A percentile compares a stretch with the other conserved stretches of the same genome.
These are phyloP conservation scores for Porites divaricata DNA, from an alignment of 92 coral and sea anemone species.

Conservation along the genomic window DNA sequence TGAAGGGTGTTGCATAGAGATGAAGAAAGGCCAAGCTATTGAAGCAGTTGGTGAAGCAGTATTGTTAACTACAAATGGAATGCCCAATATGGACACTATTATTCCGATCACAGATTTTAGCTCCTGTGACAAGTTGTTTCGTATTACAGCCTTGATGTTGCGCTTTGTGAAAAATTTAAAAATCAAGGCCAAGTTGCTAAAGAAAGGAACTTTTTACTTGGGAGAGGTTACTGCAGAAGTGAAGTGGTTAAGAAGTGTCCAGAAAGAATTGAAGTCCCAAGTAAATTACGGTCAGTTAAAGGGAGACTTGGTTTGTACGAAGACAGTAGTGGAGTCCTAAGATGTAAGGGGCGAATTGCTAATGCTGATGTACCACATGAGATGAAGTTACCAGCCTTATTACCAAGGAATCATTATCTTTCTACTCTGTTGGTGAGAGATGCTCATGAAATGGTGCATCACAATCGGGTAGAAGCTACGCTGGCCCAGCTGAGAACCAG, in stretches of 20 bases:
- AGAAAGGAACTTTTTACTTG: not conserved
- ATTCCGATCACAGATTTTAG: constrained; percentile 41
- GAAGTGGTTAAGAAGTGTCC: constrained; percentile 46
- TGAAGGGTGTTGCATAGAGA: constrained; percentile 1
- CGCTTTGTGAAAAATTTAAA: constrained; percentile 43
- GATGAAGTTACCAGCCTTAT: constrained; percentile 41
- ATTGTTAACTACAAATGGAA: not conserved
- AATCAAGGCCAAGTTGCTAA: constrained; percentile 9
- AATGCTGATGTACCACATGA: constrained; percentile 42
- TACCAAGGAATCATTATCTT: constrained; percentile 45
- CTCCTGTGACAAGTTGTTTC: constrained; percentile 29
- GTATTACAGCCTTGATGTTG: constrained; percentile 55
- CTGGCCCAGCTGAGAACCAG: constrained; percentile 43
- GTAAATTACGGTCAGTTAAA: constrained; percentile 39
- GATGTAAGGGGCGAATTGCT: constrained; percentile 48
- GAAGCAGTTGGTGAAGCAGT: not conserved
- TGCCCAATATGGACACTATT: constrained; percentile 7
- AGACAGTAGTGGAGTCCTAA: constrained; percentile 44
- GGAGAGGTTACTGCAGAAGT: constrained; percentile 16
- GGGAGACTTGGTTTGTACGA: constrained; percentile 51
- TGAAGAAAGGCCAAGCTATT: not conserved
- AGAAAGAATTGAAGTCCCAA: constrained; percentile 30
- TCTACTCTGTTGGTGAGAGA: constrained; percentile 34
- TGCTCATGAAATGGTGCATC: constrained; percentile 18
- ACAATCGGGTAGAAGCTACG: constrained; percentile 44